Evolutionary conservation across 64 coral and sea anemone species (phyloP).

Genomic region (Cladopsammia gracilis): DNA sequence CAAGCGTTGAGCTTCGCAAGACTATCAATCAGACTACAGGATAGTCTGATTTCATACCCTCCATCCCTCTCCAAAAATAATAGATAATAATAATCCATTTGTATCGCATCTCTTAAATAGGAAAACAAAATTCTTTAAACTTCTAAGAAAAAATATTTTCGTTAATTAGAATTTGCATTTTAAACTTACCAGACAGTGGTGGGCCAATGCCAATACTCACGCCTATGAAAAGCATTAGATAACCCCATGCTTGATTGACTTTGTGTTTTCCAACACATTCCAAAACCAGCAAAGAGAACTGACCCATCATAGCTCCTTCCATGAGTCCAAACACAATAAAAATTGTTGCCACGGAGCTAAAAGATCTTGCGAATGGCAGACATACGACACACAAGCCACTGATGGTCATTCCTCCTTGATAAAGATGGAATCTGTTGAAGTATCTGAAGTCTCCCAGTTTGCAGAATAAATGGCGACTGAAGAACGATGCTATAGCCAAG

Average conservation of each 20-base stretch:
- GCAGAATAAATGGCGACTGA: slow-evolving; percentile 46
- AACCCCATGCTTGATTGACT: slow-evolving; percentile 40
- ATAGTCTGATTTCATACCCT: too few relatives aligned
- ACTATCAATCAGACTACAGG: too few relatives aligned
- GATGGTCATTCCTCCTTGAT: slow-evolving; percentile 19
- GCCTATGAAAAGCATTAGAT: background rate
- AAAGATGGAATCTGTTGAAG: slow-evolving; percentile 46
- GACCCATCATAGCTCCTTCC: slow-evolving; percentile 36
- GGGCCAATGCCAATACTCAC: slow-evolving; percentile 1
- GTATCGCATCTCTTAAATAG: too few relatives aligned
- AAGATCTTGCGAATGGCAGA: slow-evolving; percentile 18
- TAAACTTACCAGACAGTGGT: slow-evolving; percentile 56
- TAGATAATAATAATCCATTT: too few relatives aligned
- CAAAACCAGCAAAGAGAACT: slow-evolving; percentile 17
- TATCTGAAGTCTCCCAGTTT: slow-evolving; percentile 38
- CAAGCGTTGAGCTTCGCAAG: too few relatives aligned
- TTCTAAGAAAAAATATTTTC: too few relatives aligned
- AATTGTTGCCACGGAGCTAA: background rate
- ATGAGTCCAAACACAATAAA: slow-evolving; percentile 31
- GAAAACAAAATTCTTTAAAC: too few relatives aligned
- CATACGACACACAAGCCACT: slow-evolving; percentile 26
- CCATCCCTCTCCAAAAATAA: too few relatives aligned
- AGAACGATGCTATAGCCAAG: slow-evolving; percentile 35
- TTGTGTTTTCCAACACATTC: background rate
- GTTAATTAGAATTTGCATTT: too few relatives aligned